phyloP scores from a whole-genome alignment of 2,797 vertebrate species.

The Natrix natrix region DNA sequence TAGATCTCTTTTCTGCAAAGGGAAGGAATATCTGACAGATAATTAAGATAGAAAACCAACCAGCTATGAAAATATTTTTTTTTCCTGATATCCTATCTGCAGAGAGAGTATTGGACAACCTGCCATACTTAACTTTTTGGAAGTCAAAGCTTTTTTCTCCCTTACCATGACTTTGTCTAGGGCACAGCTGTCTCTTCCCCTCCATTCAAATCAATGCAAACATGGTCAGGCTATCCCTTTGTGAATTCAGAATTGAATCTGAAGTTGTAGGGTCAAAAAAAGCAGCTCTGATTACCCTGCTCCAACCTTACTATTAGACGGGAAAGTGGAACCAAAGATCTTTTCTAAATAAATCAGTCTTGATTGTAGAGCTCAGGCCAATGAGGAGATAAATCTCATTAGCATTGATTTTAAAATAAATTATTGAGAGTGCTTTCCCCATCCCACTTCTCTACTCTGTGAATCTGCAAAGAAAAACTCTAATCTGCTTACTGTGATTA shows the following conservation, averaged over 20 bases:
- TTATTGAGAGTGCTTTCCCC: slow-evolving; percentile 76
- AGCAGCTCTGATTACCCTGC: slow-evolving; percentile 44
- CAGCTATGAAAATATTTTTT: not conserved
- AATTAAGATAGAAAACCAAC: not conserved
- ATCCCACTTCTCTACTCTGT: slow-evolving; percentile 68
- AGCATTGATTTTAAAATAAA: slow-evolving; percentile 81
- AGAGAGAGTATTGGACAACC: slow-evolving; percentile 5
- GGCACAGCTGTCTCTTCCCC: slow-evolving; percentile 59
- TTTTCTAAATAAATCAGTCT: slow-evolving; percentile 81
- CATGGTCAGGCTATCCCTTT: slow-evolving; percentile 69
- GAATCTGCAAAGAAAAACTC: slow-evolving; percentile 70
- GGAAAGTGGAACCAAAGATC: slow-evolving; percentile 70
- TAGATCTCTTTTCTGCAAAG: not conserved
- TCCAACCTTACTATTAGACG: slow-evolving; percentile 58
- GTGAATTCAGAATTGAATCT: slow-evolving; percentile 72
- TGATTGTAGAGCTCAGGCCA: slow-evolving; percentile 72
- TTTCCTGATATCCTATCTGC: slow-evolving; percentile 25
- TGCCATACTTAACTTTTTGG: slow-evolving; percentile 47
- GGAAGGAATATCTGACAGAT: slow-evolving; percentile 1
- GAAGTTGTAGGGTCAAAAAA: slow-evolving; percentile 65
- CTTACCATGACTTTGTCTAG: slow-evolving; percentile 47
- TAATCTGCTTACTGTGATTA: slow-evolving; percentile 54
- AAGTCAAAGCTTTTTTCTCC: slow-evolving; percentile 38
- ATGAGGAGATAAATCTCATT: slow-evolving; percentile 75
- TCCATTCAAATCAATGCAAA: slow-evolving; percentile 76